A percentile compares a stretch with the other conserved stretches of the same genome.
Evolutionary conservation across 2,888 invertebrate genomes (phyloP).

Genomic region (Pristionchus mayeri): DNA sequence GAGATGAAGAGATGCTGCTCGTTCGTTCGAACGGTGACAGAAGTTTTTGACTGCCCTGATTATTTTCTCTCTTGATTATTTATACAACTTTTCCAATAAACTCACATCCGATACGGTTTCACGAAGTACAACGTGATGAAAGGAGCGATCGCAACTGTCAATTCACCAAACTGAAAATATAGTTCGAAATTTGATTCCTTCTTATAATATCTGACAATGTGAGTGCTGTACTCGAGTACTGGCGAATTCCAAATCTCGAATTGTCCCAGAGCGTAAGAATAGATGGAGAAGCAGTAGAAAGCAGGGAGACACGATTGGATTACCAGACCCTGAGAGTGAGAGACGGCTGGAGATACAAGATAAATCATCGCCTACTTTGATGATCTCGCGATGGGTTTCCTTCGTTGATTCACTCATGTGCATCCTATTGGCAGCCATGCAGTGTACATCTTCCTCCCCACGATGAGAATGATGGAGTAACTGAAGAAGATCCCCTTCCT

Average conservation of each 20-base stretch:
- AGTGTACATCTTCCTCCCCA: background rate
- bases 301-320: background rate
- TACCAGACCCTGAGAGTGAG: too few species aligned
- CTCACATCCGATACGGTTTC: background rate
- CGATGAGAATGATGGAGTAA: constrained; percentile 4
- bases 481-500: background rate
- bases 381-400: background rate
- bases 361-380: background rate
- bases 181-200: too few species aligned
- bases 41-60: background rate
- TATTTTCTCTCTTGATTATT: too few species aligned
- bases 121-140: constrained; percentile 17
- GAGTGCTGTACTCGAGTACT: constrained; percentile 3
- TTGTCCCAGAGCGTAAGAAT: constrained; percentile 5
- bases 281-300: background rate
- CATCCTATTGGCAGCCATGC: background rate
- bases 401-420: constrained; percentile 13
- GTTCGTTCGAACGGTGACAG: background rate
- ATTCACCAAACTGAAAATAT: background rate
- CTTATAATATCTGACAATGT: background rate
- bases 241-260: background rate
- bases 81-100: too few species aligned
- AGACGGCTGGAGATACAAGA: background rate
- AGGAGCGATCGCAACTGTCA: background rate
- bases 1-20: background rate